Conservation (phyloP, 2,888 invertebrate species). For the Pseudococcus viburni region DNA sequence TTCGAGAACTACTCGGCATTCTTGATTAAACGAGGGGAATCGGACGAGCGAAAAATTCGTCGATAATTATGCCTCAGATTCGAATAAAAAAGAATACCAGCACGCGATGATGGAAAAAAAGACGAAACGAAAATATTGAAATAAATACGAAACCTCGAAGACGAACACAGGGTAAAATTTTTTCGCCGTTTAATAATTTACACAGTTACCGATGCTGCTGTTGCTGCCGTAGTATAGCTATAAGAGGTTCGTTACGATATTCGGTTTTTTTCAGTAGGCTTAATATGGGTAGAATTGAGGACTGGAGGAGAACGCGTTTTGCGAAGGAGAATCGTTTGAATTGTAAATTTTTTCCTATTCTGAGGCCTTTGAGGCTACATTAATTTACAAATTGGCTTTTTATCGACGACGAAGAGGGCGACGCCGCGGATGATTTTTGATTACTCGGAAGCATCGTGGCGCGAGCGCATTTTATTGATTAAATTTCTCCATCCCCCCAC, state of each 20-base stretch:
- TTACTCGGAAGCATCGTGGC: not conserved
- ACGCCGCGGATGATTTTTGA: constrained; percentile 14
- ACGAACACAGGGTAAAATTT: not conserved
- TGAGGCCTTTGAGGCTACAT: constrained; percentile 11
- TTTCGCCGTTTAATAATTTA: constrained; percentile 17
- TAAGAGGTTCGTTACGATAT: constrained; percentile 17
- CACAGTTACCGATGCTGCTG: not conserved
- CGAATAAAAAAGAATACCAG: not conserved
- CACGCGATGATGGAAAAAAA: not conserved
- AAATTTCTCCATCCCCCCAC: not conserved
- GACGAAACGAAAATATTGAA: not conserved
- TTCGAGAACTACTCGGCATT: not conserved
- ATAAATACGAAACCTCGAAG: not conserved
- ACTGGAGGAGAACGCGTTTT: not conserved
- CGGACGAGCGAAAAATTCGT: not conserved
- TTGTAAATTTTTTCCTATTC: constrained; percentile 11
- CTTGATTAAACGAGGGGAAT: not conserved
- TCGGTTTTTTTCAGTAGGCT: not conserved
- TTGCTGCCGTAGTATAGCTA: not conserved
- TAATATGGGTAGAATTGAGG: not conserved
- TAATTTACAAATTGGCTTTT: constrained; percentile 31
- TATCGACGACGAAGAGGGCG: not conserved
- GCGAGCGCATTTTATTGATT: not conserved
- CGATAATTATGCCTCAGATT: not conserved
- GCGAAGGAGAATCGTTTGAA: not conserved